Base-by-base conservation (phyloP, 1,140 invertebrate genomes). In the Rhyacophila brunnea region DNA sequence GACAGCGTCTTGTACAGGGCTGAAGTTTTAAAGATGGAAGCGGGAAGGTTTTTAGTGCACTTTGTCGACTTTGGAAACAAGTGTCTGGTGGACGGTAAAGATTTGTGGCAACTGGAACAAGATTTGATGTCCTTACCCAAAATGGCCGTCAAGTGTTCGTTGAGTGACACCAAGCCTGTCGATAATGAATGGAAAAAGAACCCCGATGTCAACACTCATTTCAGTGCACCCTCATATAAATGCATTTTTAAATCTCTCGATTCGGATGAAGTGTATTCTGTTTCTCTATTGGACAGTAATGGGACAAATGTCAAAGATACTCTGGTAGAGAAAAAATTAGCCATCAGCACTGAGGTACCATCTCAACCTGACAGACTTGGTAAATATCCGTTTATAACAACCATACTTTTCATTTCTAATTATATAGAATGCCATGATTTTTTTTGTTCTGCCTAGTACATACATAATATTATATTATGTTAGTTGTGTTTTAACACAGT, bases 1-100 rank as follows among this genome's bases (percentile, higher is more conserved):
- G 88, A 90, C 66, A 77, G 80, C 23, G 83, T 84, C 9, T 71
- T 89, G 5, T 87, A 90, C 70, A 74, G 89, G 36, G 88, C 85
- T 1, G 78, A 81, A 48, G 71, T 91, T 1, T 9, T 28, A 9
- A 28, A 28, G 9, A 15, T 55, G 2, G 43, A 55, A 19, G 35
- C 3, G 13, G 75, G 75, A 6, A 80, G 82, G 57, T 83, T 83
- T 65, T 78, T 82, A 28, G 84, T 91, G 0, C 80, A 81, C 20
- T 90, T 86, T 58, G 77, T 91, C 1, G 89, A 91, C 73, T 90
- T 86, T 66, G 89, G 89, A 23, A 92, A 92, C 68, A 77, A 75
- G 19, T 81, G 81, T 19, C 70, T 81, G 0, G 83, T 89, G 0
- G 73, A 81, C 28, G 69, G 71, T 0, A 75, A 71, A 48, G 82